A percentile compares a stretch with the other conserved stretches of the same genome.
Conservation (phyloP, 2,888 invertebrate genomes). For the Ophonus ardosiacus region DNA sequence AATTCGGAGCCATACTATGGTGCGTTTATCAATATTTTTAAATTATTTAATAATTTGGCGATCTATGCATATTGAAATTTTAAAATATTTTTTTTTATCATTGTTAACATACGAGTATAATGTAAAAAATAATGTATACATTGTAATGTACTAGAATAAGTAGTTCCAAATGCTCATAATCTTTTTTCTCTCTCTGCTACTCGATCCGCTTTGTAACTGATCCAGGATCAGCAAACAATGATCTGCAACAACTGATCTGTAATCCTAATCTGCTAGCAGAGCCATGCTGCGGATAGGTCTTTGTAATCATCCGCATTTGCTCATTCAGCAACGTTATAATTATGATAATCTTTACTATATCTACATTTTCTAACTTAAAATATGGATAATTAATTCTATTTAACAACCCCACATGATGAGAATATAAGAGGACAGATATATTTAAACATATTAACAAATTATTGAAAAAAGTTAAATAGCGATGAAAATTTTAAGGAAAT, state of each 20-base stretch:
- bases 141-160: neutral
- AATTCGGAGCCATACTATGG: no score
- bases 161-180: neutral
- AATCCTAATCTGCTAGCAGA: constrained; percentile 51
- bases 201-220: constrained; percentile 47
- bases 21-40: no score
- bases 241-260: constrained; percentile 5
- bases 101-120: no score
- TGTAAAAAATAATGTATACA: neutral
- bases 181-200: neutral
- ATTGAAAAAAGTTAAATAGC: neutral
- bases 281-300: neutral
- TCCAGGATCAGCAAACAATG: constrained; percentile 37
- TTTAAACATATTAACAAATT: neutral
- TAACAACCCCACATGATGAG: neutral
- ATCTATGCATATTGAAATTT: no score
- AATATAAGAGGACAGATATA: neutral
- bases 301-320: constrained; percentile 17
- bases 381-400: neutral
- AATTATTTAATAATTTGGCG: no score
- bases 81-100: no score
- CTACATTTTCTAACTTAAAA: neutral
- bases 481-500: neutral
- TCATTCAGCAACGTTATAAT: no score
- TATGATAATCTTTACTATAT: neutral